Base-by-base conservation (phyloP, 2,888 invertebrate species). In the Synanthedon myopaeformis region DNA sequence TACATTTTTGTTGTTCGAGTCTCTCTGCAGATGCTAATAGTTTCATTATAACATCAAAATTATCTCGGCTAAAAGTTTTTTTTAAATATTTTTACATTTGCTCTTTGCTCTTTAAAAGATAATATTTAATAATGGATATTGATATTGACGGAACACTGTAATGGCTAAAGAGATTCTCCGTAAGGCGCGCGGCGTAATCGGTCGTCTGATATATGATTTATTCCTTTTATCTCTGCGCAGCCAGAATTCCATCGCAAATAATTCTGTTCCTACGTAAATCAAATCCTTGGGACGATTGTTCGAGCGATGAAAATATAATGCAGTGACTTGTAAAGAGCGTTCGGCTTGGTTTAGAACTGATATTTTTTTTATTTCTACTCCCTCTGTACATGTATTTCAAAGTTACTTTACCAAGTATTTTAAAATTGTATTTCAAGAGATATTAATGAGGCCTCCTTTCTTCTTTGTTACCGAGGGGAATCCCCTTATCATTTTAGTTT, bases 181-280 rank as follows among this genome's bases (percentile, higher is more conserved):
- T 71, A 69, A n/a, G n/a, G n/a, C n/a, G n/a, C n/a, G n/a, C 73
- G 70, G 68, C 75, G 79, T 78, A 80, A 78, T 72, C 76, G 70
- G 72, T 75, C 70, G 73, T 62, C 71, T 78, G 82, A 81, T 79
- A 74, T 71, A 76, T 79, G 82, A 83, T 83, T 82, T 82, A 82
- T 84, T 78, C 76, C 75, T 76, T 79, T 82, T 79, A 82, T 82
- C 80, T 80, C 65, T 63, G 72, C 72, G 65, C 66, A 70, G 71
- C 67, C 67, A 70, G 73, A 74, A 78, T 80, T 81, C 75, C 71
- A 77, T 76, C 75, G 70, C 59, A 70, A 73, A 80, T 79, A 80
- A 77, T 71, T 65, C 62, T 58, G 64, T 62, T 67, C 72, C 72
- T 70, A 69, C 78, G 73, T 79, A 78, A 82, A 80, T 77, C 81